Base-by-base conservation (phyloP, 2,888 invertebrate species). In the Cerceris ruficornis region DNA sequence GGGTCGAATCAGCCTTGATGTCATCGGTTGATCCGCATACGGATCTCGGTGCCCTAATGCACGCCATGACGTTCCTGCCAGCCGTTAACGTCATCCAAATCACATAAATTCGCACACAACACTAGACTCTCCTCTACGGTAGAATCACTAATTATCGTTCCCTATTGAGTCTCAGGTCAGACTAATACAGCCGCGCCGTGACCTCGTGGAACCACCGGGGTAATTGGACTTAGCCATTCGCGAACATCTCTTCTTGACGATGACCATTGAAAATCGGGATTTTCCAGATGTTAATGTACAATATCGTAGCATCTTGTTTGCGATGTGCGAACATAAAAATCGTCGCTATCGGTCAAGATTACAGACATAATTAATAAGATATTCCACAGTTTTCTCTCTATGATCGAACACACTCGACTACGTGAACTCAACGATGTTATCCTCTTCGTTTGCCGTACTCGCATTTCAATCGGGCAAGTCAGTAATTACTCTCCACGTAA, bases 21-120 rank as follows among this genome's bases (percentile, higher is more conserved):
- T 96, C 96, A 93, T 97, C 96, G 82, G 95, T 95, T 85, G 96
- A 96, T 88, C 96, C 96, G 93, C 96, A 96, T 89, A 95, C 94
- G 83, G 95, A 94, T 85, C 95, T 94, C 60, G 96, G 95, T 71
- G 93, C 94, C 90, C 95, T 93, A 87, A 96, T 95, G 90, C 96
- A 96, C 87, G 95, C 95, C 92, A 92, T 92, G 67, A 77, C 78
- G 76, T 78, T 75, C 49, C 77, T 61, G 15, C 57, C 60, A 49
- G 73, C 57, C 75, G 81, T 76, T 65, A 81, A 43, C 83, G 83
- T 83, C 83, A 83, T 83, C 68, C 81, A 60, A 83, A 69, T 73
- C 65, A 55, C 71, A 71, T 78, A 60, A 66, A 74, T 78, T 74
- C 74, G 39, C 65, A 41, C 61, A 17, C 65, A 50, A 69, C 17